Base-by-base conservation (phyloP, 2,113 vertebrate genomes). In the Perca flavescens region DNA sequence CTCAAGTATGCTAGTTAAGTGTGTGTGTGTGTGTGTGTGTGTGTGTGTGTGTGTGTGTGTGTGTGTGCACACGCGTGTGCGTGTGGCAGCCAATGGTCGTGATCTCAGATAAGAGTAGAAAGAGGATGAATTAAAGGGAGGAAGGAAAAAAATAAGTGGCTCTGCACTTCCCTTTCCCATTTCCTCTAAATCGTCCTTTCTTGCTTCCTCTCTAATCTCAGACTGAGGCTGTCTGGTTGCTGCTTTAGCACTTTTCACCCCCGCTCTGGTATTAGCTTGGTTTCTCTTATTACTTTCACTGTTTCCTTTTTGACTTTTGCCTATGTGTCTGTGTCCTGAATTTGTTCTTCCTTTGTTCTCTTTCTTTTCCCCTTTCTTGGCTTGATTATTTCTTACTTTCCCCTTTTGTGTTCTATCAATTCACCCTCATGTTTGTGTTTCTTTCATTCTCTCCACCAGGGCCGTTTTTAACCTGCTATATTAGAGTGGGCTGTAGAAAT, bases 41-140 rank as follows among this genome's bases (percentile, higher is more conserved):
- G 69, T 10, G 60, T 68, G n/a, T 15, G 54, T 40, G 19, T 75
- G 64, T 54, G 58, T 36, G 72, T 60, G 77, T n/a, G 67, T 47
- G 71, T 58, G 76, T n/a, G n/a, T n/a, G n/a, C n/a, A n/a, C n/a
- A n/a, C n/a, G n/a, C n/a, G n/a, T n/a, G 17, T 36, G 43, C 62
- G 53, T 54, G 75, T 58, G 68, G 57, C 60, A 69, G 72, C 69
- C 84, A 87, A 40, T 73, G 62, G 81, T 83, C 71, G 75, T 60
- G 89, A 92, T 91, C 50, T 88, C 50, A 28, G 92, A 94, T 93
- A 92, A 90, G 65, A 86, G 77, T 25, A 65, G 64, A 50, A 83
- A 82, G 67, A 83, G 70, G 80, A 81, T 72, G 84, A 91, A 86
- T 91, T 88, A 84, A 88, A 85, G 68, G 73, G 60, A 54, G 58